Evolutionary conservation across 2,888 invertebrate genomes (phyloP).

Genomic region (Andrena chrysosceles): DNA sequence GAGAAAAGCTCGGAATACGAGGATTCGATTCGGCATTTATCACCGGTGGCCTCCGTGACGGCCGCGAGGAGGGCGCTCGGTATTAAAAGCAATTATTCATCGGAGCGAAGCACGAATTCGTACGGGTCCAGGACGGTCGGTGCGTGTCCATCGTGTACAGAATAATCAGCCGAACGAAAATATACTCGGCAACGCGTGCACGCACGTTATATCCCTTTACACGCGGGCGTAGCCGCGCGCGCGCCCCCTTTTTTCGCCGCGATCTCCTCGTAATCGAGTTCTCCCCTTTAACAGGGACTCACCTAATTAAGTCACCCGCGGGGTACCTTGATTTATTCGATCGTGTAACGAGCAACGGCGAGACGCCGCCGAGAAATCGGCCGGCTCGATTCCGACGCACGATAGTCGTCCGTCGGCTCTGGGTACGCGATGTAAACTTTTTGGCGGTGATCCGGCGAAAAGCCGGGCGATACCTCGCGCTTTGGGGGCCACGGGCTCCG

Average conservation of each 20-base stretch:
- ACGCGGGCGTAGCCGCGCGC: slow-evolving; percentile 29
- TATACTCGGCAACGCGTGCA: slow-evolving; percentile 56
- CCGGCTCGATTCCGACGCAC: slow-evolving; percentile 27
- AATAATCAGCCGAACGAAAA: slow-evolving; percentile 61
- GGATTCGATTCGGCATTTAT: slow-evolving; percentile 51
- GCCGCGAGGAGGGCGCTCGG: slow-evolving; percentile 23
- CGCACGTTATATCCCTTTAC: slow-evolving; percentile 62
- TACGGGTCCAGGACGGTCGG: slow-evolving; percentile 25
- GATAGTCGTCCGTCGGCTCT: slow-evolving; percentile 45
- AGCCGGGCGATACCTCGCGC: slow-evolving; percentile 24
- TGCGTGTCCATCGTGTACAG: slow-evolving; percentile 63
- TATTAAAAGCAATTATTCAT: slow-evolving; percentile 65
- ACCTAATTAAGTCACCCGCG: slow-evolving; percentile 73
- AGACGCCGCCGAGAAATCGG: slow-evolving; percentile 45
- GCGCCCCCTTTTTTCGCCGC: slow-evolving; percentile 43
- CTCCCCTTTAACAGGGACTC: slow-evolving; percentile 61
- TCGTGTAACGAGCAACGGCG: slow-evolving; percentile 61
- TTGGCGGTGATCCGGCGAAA: slow-evolving; percentile 51
- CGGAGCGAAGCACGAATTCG: slow-evolving; percentile 56
- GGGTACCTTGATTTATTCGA: slow-evolving; percentile 67
- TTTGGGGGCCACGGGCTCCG: slow-evolving; percentile 11
- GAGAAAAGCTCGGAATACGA: slow-evolving; percentile 23
- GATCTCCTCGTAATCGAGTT: slow-evolving; percentile 60
- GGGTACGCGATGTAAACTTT: slow-evolving; percentile 53
- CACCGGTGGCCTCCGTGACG: slow-evolving; percentile 30